Percentiles rank a stretch among this genome's conserved stretches.
Evolutionary conservation across 2,113 vertebrate genomes (phyloP).

Genomic region (Tetrao urogallus): DNA sequence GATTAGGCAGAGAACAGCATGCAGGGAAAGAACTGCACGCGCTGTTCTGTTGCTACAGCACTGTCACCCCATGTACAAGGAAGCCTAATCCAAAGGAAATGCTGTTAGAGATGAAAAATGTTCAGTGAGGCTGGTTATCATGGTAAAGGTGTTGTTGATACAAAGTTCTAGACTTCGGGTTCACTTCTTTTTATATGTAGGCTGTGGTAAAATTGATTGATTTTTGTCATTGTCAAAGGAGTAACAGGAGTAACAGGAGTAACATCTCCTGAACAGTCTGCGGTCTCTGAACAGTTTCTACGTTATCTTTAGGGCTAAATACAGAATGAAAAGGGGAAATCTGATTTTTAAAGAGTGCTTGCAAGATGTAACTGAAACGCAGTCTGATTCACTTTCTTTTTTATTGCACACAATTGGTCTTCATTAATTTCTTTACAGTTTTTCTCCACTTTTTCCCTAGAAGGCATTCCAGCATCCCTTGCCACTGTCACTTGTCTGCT

Average conservation of each 20-base stretch:
- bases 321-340: neutral
- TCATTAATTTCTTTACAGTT: neutral
- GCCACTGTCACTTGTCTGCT: neutral
- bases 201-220: neutral
- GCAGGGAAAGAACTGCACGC: neutral
- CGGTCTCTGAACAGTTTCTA: neutral
- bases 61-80: fast-evolving
- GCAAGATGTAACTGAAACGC: neutral
- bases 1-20: neutral
- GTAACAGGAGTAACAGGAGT: neutral
- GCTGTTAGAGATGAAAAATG: fast-evolving
- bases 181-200: neutral
- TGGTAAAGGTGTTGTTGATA: neutral
- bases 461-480: neutral
- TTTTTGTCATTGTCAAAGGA: neutral
- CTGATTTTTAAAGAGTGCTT: neutral
- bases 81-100: neutral
- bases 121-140: neutral
- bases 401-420: neutral
- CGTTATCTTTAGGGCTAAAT: neutral
- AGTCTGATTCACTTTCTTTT: neutral
- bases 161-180: neutral
- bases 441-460: neutral
- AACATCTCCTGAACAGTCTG: neutral
- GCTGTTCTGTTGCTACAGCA: fast-evolving